Conservation (phyloP, 2,888 invertebrate species). For the Drosophila peninsularis region DNA sequence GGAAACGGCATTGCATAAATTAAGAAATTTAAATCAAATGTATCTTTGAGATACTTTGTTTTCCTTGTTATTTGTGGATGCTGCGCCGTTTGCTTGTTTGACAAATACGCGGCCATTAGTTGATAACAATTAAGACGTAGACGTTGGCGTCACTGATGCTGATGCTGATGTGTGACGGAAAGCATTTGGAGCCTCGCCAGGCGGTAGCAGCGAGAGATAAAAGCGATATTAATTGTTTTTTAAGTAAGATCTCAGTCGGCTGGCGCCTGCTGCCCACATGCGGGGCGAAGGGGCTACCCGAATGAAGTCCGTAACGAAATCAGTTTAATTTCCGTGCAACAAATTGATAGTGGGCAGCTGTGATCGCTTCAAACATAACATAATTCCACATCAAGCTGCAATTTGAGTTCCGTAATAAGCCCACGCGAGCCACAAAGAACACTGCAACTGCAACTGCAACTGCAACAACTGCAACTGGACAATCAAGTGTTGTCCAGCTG, state of each 20-base stretch:
- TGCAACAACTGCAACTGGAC: constrained; percentile 51
- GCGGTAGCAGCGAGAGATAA: constrained; percentile 38
- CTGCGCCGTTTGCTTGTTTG: constrained; percentile 51
- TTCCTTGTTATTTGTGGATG: constrained; percentile 26
- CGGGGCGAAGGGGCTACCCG: constrained; percentile 6
- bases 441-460: constrained; percentile 31
- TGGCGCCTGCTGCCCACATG: constrained; percentile 67
- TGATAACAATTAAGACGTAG: constrained; percentile 72
- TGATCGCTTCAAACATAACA: constrained; percentile 27
- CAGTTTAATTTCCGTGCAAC: constrained; percentile 57
- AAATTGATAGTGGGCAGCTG: constrained; percentile 65
- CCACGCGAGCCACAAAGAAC: constrained; percentile 55
- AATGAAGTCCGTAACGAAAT: constrained; percentile 33
- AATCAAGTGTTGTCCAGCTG: constrained; percentile 45
- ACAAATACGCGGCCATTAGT: constrained; percentile 71
- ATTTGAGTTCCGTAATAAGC: constrained; percentile 67
- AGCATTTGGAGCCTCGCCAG: constrained; percentile 59
- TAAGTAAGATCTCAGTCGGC: constrained; percentile 55
- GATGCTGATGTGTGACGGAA: constrained; percentile 68
- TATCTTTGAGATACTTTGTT: constrained; percentile 64
- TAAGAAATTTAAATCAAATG: constrained; percentile 61
- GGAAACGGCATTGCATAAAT: constrained; percentile 64
- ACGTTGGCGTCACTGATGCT: constrained; percentile 15
- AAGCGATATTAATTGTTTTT: constrained; percentile 65
- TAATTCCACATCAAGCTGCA: constrained; percentile 58